These are phyloP conservation scores for Exaiptasia diaphana DNA, from an alignment of 64 coral and sea anemone genomes.

Conservation along the genomic window DNA sequence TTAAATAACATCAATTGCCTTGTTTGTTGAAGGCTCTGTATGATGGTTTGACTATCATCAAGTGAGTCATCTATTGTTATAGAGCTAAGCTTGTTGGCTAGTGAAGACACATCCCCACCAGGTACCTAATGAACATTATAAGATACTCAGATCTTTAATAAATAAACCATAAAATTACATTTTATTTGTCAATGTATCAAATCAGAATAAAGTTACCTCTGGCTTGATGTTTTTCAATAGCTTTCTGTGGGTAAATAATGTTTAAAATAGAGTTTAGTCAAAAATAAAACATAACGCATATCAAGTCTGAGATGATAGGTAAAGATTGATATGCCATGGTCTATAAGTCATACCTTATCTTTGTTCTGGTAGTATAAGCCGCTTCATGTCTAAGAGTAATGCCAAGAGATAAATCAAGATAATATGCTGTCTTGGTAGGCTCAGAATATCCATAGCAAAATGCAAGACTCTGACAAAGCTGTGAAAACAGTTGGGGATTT, in stretches of 20 bases:
- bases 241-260: too few relatives aligned
- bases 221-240: too few relatives aligned
- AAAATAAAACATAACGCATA: too few relatives aligned
- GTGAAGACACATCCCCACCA: not conserved
- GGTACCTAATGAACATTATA: too few relatives aligned
- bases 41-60: not conserved
- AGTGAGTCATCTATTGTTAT: not conserved
- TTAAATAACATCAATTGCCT: not conserved
- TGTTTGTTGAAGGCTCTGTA: not conserved
- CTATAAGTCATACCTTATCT: constrained; percentile 85
- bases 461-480: constrained; percentile 52
- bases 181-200: too few relatives aligned
- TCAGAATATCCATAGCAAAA: constrained; percentile 54
- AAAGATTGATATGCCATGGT: too few relatives aligned
- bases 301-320: too few relatives aligned
- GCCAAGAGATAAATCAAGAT: constrained; percentile 50
- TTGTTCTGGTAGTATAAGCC: constrained; percentile 65
- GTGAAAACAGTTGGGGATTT: constrained; percentile 50
- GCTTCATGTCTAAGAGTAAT: constrained; percentile 80
- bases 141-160: too few relatives aligned
- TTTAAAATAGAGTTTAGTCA: too few relatives aligned
- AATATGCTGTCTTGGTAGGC: constrained; percentile 38
- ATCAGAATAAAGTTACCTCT: too few relatives aligned
- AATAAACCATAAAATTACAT: too few relatives aligned
- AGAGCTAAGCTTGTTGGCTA: not conserved